Evolutionary conservation across 2,113 vertebrate genomes (phyloP).

Genomic region (Solea solea): DNA sequence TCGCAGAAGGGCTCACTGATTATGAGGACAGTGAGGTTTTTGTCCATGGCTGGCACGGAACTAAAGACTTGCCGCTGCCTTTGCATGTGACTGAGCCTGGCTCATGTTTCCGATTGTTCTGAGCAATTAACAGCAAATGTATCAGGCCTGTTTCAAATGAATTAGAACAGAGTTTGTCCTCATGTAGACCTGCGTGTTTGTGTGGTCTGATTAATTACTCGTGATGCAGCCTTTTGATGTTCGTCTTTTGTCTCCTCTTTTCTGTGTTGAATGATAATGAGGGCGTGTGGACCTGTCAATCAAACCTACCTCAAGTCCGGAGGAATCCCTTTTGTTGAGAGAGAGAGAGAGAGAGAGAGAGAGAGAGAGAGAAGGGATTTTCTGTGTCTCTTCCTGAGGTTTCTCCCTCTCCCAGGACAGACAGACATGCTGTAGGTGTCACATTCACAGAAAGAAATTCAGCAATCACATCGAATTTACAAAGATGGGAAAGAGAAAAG

Average conservation of each 20-base stretch:
- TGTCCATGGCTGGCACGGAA: slow-evolving; percentile 27
- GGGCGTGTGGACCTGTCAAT: slow-evolving; percentile 24
- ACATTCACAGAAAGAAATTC: no score
- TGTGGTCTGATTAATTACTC: slow-evolving; percentile 39
- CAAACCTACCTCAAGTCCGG: neutral
- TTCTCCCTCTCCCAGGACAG: no score
- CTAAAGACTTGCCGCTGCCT: slow-evolving; percentile 35
- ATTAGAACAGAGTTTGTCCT: slow-evolving; percentile 10
- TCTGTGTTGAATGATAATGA: slow-evolving; percentile 32
- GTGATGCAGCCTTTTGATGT: slow-evolving; percentile 17
- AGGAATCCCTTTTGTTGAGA: slow-evolving; percentile 1
- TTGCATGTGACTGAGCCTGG: slow-evolving; percentile 23
- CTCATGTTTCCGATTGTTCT: slow-evolving; percentile 46
- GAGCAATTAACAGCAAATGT: slow-evolving; percentile 42
- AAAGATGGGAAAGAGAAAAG: no score
- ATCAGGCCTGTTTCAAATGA: slow-evolving; percentile 14
- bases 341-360: neutral
- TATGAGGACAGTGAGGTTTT: slow-evolving; percentile 41
- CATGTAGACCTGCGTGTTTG: neutral
- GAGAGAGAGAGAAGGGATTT: no score
- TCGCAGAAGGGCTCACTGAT: slow-evolving; percentile 55
- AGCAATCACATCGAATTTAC: no score
- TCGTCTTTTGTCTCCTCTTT: slow-evolving; percentile 18
- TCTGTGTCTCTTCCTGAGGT: no score
- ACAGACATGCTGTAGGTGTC: no score